A percentile compares a stretch with the other conserved stretches of the same genome.
phyloP scores from a whole-genome alignment of 2,113 vertebrate species.

The Tor tambroides region DNA sequence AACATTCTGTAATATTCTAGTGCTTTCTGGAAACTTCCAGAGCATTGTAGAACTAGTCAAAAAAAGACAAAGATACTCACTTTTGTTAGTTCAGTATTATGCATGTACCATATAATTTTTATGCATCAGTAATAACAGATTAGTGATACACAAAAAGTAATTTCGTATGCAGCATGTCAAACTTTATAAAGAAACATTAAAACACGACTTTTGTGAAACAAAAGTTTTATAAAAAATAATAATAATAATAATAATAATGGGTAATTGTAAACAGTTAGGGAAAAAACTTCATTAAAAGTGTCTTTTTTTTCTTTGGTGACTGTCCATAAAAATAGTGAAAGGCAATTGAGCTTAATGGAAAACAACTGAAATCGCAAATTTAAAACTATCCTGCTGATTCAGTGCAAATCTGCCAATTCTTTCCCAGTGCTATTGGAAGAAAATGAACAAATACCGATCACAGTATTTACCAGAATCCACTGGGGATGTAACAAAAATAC shows the following conservation, averaged over 20 bases:
- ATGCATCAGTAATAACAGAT: too few relatives aligned
- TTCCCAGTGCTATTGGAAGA: background rate
- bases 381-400: constrained; percentile 8
- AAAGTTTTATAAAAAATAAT: too few relatives aligned
- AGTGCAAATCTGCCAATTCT: background rate
- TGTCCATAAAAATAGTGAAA: background rate
- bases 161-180: too few relatives aligned
- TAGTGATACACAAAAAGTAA: too few relatives aligned
- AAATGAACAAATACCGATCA: constrained; percentile 30
- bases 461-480: constrained; percentile 34
- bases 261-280: too few relatives aligned
- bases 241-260: too few relatives aligned
- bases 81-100: too few relatives aligned
- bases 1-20: background rate
- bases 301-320: background rate
- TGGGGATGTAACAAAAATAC: constrained; percentile 45
- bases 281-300: too few relatives aligned
- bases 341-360: background rate
- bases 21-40: background rate
- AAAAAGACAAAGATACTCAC: background rate
- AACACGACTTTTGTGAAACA: too few relatives aligned
- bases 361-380: constrained; percentile 1
- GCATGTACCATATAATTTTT: too few relatives aligned
- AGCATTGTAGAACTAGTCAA: background rate
- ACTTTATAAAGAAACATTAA: too few relatives aligned